A percentile compares a stretch with the other conserved stretches of the same genome.
These are phyloP conservation scores for Coptodon bakossiorum DNA, from an alignment of 2,113 vertebrate species.

Conservation along the genomic window DNA sequence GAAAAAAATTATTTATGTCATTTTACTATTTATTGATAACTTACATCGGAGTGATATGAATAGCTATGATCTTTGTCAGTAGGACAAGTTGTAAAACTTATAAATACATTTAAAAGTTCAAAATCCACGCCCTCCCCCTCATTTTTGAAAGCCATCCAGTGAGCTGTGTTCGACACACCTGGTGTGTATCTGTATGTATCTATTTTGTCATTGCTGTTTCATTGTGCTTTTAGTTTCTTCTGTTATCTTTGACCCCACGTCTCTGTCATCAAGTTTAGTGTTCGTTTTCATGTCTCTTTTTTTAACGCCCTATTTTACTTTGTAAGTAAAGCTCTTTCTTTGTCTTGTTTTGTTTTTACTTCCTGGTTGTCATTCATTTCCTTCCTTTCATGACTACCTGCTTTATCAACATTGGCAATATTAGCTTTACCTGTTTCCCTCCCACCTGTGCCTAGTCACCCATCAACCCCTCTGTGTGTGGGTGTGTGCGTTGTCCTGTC, in stretches of 20 bases:
- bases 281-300: background rate
- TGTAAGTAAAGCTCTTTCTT: background rate
- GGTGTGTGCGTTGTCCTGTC: background rate
- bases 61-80: background rate
- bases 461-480: background rate
- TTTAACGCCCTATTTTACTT: background rate
- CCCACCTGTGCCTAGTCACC: background rate
- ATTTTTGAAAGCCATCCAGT: background rate
- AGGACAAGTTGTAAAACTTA: background rate
- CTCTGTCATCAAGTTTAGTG: background rate
- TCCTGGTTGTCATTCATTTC: background rate
- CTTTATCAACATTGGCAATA: background rate
- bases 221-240: background rate
- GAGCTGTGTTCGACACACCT: background rate
- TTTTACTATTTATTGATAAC: background rate
- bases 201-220: background rate
- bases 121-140: fast-evolving
- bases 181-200: background rate
- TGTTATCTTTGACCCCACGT: background rate
- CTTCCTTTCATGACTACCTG: background rate
- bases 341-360: background rate
- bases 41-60: background rate
- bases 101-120: background rate
- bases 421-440: background rate
- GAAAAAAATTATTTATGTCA: background rate